A percentile compares a stretch with the other conserved stretches of the same genome.
Conservation (phyloP, 2,888 invertebrate species). For the Dendrolimus pini region DNA sequence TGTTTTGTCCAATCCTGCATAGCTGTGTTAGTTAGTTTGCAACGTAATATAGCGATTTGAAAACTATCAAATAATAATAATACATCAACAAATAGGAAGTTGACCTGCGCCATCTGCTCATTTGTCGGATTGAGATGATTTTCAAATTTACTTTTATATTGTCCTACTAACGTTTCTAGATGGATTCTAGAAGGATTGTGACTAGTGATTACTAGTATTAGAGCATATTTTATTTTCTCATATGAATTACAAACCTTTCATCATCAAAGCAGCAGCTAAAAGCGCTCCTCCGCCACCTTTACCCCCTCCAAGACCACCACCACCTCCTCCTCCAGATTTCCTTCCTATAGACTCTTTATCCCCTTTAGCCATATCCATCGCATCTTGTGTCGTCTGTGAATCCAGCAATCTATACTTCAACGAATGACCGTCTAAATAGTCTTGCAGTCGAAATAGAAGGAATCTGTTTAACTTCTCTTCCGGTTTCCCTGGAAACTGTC, state of each 20-base stretch:
- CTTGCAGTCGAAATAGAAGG: constrained; percentile 80
- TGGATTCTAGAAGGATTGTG: too few relatives aligned
- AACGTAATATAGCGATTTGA: too few relatives aligned
- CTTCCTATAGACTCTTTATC: constrained; percentile 61
- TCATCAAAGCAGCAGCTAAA: constrained; percentile 78
- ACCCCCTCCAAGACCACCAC: constrained; percentile 45
- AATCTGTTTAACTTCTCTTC: constrained; percentile 86
- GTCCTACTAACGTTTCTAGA: too few relatives aligned
- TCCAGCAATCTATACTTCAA: constrained; percentile 83
- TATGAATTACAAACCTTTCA: constrained; percentile 67
- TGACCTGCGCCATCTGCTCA: too few relatives aligned
- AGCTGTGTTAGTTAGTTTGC: too few relatives aligned
- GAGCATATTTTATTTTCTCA: too few relatives aligned
- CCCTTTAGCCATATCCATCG: constrained; percentile 64
- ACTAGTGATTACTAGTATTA: too few relatives aligned
- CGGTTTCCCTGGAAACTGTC: constrained; percentile 86
- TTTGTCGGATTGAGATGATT: too few relatives aligned
- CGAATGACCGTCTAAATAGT: constrained; percentile 84
- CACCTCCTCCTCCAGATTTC: constrained; percentile 63
- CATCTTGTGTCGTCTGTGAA: constrained; percentile 76
- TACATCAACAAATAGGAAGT: too few relatives aligned
- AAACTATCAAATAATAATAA: too few relatives aligned
- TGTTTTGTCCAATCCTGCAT: too few relatives aligned
- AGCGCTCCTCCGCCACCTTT: constrained; percentile 65
- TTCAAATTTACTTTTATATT: too few relatives aligned